These are phyloP conservation scores for Sylvicola fuscatus DNA, from an alignment of 2,888 invertebrate genomes.

Conservation along the genomic window DNA sequence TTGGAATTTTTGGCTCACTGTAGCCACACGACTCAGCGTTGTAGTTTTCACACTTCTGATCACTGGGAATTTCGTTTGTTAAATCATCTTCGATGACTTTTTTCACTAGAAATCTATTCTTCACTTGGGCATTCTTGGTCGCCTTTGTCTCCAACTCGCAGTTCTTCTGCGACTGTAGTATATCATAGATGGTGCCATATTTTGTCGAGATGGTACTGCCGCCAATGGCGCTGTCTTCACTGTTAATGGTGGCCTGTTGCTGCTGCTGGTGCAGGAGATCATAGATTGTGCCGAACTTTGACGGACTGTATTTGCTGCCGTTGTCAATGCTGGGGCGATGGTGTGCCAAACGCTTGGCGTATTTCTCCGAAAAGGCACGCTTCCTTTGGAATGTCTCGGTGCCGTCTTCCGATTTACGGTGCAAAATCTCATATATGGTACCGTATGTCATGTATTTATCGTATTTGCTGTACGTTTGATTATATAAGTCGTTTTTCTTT, in stretches of 20 bases:
- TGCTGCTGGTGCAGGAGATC: slow-evolving; percentile 18
- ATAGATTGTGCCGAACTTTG: slow-evolving; percentile 20
- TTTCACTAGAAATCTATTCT: slow-evolving; percentile 21
- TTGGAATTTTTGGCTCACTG: slow-evolving; percentile 5
- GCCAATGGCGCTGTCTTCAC: slow-evolving; percentile 6
- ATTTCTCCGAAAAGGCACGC: slow-evolving; percentile 21
- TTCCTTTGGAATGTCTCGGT: slow-evolving; percentile 20
- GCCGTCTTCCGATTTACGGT: slow-evolving; percentile 16
- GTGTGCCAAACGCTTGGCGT: slow-evolving; percentile 4
- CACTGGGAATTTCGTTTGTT: neutral
- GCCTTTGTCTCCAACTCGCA: neutral
- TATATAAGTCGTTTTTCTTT: slow-evolving; percentile 21
- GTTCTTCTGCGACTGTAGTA: slow-evolving; percentile 14
- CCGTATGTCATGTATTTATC: slow-evolving; percentile 27
- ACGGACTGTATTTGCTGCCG: slow-evolving; percentile 7
- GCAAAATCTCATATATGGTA: slow-evolving; percentile 25
- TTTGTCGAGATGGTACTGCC: slow-evolving; percentile 10
- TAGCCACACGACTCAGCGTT: neutral
- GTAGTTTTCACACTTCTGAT: neutral
- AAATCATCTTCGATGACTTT: slow-evolving; percentile 19
- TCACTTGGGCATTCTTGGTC: slow-evolving; percentile 4
- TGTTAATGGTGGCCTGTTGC: slow-evolving; percentile 3
- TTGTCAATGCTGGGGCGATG: neutral
- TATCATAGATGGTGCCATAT: slow-evolving; percentile 25
- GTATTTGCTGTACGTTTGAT: slow-evolving; percentile 22